Evolutionary conservation across 2,888 invertebrate species (phyloP), one percentile per base, ranked within the genome.

Genomic region (Seira ritae): DNA sequence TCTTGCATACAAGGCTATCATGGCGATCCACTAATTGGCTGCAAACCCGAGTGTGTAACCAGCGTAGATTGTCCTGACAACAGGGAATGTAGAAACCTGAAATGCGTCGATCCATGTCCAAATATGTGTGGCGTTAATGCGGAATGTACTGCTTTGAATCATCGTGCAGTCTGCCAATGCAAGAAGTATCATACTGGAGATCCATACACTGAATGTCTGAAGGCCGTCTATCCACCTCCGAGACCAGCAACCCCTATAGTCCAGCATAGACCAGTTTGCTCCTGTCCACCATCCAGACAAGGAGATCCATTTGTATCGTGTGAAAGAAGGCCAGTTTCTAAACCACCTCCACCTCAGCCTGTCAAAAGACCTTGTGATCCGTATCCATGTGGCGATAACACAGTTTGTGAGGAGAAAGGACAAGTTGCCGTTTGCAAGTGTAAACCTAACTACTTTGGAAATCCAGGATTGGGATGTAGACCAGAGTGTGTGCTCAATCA

Each of bases 401-500:
- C 96, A 0, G 91, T 93, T 77, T 96, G 95, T 89, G 92, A 92
- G 89, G 93, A 95, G 88, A 91, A 92, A 70, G 92, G 93, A 87
- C 94, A 94, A n/a, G 93, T 93, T 0, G 91, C 94, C 1, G 92
- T 93, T 8, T 96, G 96, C 90, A 92, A 93, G 85, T 96, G 96
- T 90, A 92, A 93, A 80, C 93, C 93, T 78, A 94, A 94, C 71
- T 96, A 95, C 91, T 94, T 93, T 88, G 97, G 97, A 67, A 95
- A 96, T 91, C 95, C 97, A 0, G 94, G 94, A 88, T 91, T 94
- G 84, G 94, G 94, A 4, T 96, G 96, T 89, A 92, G 96, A 86
- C 96, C 96, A 3, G 95, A 96, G 90, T 97, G 97, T 90, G 93
- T 96, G 8, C 95, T 96, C 19, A 96, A 95, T 89, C 92, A 94